Conservation (phyloP, 2,113 vertebrate genomes). For the Felis catus region F.catus_Fca126_mat1.0 CM031420.1:120776001-120776500, state of each 20-base stretch:
- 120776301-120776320: slow-evolving; percentile 98
- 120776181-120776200: background rate
- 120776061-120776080: background rate
- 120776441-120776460: slow-evolving; percentile 36
- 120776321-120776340: slow-evolving; percentile 97
- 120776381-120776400: slow-evolving; percentile 53
- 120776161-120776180: background rate
- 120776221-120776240: background rate
- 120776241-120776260: background rate
- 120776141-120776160: background rate
- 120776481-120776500: background rate
- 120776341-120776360: slow-evolving; percentile 98
- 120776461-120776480: background rate
- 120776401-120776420: background rate
- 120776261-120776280: slow-evolving; percentile 87
- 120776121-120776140: background rate
- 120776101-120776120: background rate
- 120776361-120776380: slow-evolving; percentile 84
- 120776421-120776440: background rate
- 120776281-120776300: slow-evolving; percentile 93
- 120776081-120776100: background rate
- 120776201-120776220: background rate
- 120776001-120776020: background rate
- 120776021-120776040: background rate
- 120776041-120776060: background rate